These are phyloP conservation scores for Glossophaga mutica DNA, from an alignment of 2,797 vertebrate genomes.

Conservation along the genomic window DNA sequence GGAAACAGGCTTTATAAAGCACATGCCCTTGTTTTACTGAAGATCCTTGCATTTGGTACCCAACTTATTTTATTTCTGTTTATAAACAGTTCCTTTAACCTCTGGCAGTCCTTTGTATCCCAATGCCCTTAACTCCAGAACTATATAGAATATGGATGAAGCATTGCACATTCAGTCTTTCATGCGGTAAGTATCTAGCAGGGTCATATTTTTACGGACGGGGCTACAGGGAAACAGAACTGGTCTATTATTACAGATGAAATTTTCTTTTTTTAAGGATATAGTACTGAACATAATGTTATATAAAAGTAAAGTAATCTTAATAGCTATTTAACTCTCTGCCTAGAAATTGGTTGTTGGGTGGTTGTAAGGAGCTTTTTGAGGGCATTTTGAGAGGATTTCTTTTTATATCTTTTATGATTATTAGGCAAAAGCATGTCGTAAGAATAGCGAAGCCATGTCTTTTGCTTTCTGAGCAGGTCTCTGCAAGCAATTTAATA, in stretches of 20 bases:
- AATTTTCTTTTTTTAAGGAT: neutral
- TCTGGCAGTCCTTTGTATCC: neutral
- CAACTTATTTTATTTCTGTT: neutral
- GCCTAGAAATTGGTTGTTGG: neutral
- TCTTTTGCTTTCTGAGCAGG: slow-evolving; percentile 38
- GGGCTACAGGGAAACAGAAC: neutral
- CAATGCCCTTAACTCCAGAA: neutral
- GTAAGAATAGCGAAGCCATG: slow-evolving; percentile 27
- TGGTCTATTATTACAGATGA: neutral
- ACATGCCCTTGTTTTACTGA: neutral
- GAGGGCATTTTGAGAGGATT: neutral
- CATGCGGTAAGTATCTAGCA: neutral
- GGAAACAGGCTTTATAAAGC: neutral
- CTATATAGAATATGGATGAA: neutral
- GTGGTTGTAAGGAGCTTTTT: neutral
- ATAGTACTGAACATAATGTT: neutral
- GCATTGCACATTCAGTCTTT: neutral
- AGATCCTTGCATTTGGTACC: neutral
- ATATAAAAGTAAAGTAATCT: neutral
- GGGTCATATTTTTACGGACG: neutral
- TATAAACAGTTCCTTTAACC: neutral
- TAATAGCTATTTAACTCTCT: slow-evolving; percentile 5
- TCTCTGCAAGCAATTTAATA: slow-evolving; percentile 41
- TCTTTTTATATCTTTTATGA: slow-evolving; percentile 48
- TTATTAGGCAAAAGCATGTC: slow-evolving; percentile 46